Evolutionary conservation across 2,113 vertebrate species (phyloP).

Genomic region (Phrynocephalus versicolor): DNA sequence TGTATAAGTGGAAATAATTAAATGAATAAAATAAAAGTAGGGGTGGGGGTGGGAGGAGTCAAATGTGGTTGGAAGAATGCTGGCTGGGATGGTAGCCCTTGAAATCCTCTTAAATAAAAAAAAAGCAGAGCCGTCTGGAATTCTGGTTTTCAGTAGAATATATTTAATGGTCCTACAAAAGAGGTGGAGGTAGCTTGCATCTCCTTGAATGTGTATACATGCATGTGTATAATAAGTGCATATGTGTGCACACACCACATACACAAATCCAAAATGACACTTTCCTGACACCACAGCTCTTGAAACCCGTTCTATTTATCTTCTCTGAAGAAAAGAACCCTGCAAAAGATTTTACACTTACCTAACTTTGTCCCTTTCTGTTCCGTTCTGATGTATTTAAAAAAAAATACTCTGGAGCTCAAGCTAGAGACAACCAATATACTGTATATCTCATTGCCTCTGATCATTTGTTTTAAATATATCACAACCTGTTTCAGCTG

Average conservation of each 20-base stretch:
- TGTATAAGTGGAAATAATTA: no score
- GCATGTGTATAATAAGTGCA: background rate
- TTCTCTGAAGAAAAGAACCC: background rate
- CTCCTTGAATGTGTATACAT: no score
- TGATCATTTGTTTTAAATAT: fast-evolving
- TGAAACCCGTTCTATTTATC: background rate
- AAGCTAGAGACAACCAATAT: slow-evolving; percentile 14
- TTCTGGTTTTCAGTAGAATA: slow-evolving; percentile 21
- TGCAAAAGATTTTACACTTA: background rate
- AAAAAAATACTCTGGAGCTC: slow-evolving; percentile 8
- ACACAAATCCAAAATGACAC: background rate
- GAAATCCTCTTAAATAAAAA: slow-evolving; percentile 55
- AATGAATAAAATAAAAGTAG: no score
- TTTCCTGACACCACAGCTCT: background rate
- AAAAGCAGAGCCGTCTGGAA: slow-evolving; percentile 44
- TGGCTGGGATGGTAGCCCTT: slow-evolving; percentile 49
- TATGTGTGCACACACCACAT: no score
- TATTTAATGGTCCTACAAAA: slow-evolving; percentile 40
- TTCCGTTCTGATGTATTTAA: background rate
- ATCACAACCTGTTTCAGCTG: background rate
- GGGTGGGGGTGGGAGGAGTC: slow-evolving; percentile 35
- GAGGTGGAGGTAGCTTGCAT: background rate
- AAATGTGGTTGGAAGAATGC: slow-evolving; percentile 23
- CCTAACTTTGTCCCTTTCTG: slow-evolving; percentile 14
- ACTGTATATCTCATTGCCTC: background rate